phyloP scores from a whole-genome alignment of 1,140 invertebrate genomes.

The Ooceraea biroi region DNA sequence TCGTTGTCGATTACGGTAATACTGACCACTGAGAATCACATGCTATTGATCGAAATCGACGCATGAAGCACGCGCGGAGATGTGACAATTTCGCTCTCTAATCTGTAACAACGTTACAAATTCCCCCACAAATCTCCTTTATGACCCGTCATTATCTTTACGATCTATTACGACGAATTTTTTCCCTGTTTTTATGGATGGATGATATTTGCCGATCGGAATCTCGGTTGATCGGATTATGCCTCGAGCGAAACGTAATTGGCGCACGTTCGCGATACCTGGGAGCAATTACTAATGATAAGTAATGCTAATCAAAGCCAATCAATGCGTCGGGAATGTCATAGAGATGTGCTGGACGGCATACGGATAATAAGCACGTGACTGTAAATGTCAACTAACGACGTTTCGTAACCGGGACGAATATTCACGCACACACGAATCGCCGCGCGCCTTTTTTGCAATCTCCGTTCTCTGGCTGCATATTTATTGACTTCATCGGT shows the following conservation, averaged over 20 bases:
- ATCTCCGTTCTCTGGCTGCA: conserved; percentile 19
- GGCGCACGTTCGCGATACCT: conserved; percentile 1
- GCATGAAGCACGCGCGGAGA: no score
- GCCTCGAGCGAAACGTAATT: conserved; percentile 5
- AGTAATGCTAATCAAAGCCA: conserved; percentile 49
- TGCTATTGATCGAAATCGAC: no score
- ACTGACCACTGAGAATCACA: neutral
- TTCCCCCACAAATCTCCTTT: no score
- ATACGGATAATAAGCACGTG: conserved; percentile 25
- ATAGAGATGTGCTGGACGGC: conserved; percentile 33
- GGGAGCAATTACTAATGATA: conserved; percentile 48
- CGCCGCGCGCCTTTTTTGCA: conserved; percentile 16
- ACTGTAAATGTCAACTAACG: conserved; percentile 53
- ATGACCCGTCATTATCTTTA: no score
- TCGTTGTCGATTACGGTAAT: conserved; percentile 30
- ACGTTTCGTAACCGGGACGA: conserved; percentile 36
- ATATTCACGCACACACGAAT: conserved; percentile 38
- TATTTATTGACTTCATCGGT: conserved; percentile 22
- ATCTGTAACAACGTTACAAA: no score
- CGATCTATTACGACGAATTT: neutral
- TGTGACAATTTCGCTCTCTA: no score
- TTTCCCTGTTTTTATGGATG: neutral
- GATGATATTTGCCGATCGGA: conserved; percentile 42
- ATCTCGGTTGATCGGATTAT: conserved; percentile 5
- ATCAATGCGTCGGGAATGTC: conserved; percentile 47